phyloP scores from a whole-genome alignment of 2,113 vertebrate genomes.

The Mungos mungo region DNA sequence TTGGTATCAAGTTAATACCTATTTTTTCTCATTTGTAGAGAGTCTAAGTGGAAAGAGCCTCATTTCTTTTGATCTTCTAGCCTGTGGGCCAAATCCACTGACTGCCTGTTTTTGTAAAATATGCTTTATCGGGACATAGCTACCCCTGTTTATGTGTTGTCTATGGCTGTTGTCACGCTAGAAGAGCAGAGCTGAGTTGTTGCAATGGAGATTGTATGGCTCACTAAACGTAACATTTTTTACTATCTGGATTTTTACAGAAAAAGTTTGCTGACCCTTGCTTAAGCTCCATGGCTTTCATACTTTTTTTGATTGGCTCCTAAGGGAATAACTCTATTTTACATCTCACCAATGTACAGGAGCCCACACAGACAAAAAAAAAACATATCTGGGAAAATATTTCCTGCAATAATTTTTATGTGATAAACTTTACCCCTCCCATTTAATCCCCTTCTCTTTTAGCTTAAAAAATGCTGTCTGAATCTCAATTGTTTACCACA shows the following conservation, averaged over 20 bases:
- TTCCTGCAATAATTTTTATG: background rate
- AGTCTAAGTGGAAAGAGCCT: background rate
- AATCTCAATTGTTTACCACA: background rate
- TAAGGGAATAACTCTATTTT: conserved; percentile 33
- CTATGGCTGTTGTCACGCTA: background rate
- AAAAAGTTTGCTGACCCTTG: background rate
- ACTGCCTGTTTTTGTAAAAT: background rate
- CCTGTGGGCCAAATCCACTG: background rate
- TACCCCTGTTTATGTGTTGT: background rate
- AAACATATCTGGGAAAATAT: background rate
- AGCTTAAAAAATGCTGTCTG: background rate
- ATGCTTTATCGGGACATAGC: background rate
- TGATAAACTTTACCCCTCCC: background rate
- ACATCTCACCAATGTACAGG: background rate
- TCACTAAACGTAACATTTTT: background rate
- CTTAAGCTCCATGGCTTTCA: background rate
- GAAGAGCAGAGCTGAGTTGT: background rate
- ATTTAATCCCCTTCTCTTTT: background rate
- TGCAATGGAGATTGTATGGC: background rate
- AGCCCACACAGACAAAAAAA: background rate
- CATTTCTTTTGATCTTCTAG: conserved; percentile 33
- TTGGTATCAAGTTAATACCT: background rate
- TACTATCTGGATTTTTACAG: background rate
- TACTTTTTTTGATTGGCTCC: background rate
- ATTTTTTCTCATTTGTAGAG: conserved; percentile 1